Conservation (phyloP, 2,797 vertebrate genomes). For the Mastacembelus armatus region DNA sequence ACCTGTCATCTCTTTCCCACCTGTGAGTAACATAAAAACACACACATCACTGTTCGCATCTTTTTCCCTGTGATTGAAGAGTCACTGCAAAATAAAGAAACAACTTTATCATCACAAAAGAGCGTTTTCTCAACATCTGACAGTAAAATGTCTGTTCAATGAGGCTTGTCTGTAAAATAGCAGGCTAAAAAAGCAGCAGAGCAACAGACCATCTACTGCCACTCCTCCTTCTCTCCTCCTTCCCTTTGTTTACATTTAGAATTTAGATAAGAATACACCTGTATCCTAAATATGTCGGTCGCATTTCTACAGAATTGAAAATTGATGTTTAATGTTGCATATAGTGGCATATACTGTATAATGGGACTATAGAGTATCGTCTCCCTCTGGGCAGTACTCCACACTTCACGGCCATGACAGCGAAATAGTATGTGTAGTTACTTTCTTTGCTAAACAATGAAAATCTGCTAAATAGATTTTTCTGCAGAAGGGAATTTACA, state of each 20-base stretch:
- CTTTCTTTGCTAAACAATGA: constrained; percentile 11
- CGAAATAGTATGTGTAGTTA: background rate
- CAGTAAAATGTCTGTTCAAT: constrained; percentile 4
- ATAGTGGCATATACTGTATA: background rate
- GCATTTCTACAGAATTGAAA: background rate
- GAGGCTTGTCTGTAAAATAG: background rate
- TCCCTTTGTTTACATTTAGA: background rate
- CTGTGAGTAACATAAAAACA: constrained; percentile 92
- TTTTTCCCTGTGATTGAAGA: constrained; percentile 1
- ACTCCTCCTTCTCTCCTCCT: background rate
- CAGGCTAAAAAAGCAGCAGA: constrained; percentile 10
- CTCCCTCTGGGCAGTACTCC: background rate
- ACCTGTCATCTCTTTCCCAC: constrained; percentile 94
- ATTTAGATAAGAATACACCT: background rate
- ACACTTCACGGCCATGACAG: background rate
- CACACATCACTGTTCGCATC: background rate
- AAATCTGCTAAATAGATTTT: constrained; percentile 11
- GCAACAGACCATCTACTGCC: constrained; percentile 3
- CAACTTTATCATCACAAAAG: constrained; percentile 34
- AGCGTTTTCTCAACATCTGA: background rate
- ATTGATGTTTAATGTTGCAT: background rate
- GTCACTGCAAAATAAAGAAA: constrained; percentile 11
- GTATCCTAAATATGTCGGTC: background rate
- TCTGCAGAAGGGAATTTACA: background rate
- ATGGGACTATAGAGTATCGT: background rate